Percentiles rank a stretch among this genome's conserved stretches.
Conservation (phyloP, 2,797 vertebrate genomes). For the Microctenopoma steveboyesi region DNA sequence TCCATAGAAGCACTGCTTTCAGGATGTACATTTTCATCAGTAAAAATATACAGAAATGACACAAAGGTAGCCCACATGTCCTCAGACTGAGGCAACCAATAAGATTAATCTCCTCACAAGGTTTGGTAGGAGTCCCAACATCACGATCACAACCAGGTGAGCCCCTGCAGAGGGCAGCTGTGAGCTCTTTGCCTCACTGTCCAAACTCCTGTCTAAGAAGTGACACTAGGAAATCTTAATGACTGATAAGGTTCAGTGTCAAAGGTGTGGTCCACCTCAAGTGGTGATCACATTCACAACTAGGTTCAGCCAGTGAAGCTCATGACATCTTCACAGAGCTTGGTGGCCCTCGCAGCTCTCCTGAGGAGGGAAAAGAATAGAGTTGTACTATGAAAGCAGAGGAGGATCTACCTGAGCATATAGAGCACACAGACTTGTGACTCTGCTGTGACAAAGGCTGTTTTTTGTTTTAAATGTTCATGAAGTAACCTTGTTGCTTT, state of each 20-base stretch:
- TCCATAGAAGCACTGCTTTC: conserved; percentile 48
- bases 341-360: conserved; percentile 82
- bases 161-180: conserved; percentile 33
- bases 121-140: conserved; percentile 42
- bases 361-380: conserved; percentile 54
- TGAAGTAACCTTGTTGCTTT: background rate
- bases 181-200: conserved; percentile 30
- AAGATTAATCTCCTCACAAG: conserved; percentile 30
- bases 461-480: background rate
- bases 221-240: conserved; percentile 26
- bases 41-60: conserved; percentile 37
- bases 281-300: conserved; percentile 41
- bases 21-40: conserved; percentile 34
- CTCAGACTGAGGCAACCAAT: conserved; percentile 25
- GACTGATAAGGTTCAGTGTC: conserved; percentile 37
- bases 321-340: conserved; percentile 57
- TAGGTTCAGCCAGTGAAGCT: conserved; percentile 35
- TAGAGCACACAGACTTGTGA: background rate
- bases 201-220: conserved; percentile 35
- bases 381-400: conserved; percentile 20
- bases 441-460: background rate
- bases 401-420: background rate
- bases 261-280: conserved; percentile 46
- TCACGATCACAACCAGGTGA: conserved; percentile 39
- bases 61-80: conserved; percentile 29